A percentile compares a stretch with the other conserved stretches of the same genome.
These are phyloP conservation scores for Trichopoda pennipes DNA, from an alignment of 2,888 invertebrate genomes.

Conservation along the genomic window DNA sequence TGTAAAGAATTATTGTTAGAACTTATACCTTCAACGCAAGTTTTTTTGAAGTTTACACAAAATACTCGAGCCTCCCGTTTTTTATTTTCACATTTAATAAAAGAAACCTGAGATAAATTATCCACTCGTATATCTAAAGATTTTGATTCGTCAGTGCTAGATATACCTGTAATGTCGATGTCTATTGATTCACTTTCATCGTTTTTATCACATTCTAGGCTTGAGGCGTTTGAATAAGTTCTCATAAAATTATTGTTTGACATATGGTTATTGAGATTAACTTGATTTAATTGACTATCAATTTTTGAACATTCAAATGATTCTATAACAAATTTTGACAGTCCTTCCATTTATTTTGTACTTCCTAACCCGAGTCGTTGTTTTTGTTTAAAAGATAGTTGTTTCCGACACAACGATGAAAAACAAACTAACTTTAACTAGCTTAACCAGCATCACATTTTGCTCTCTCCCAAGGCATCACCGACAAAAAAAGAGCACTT, in stretches of 20 bases:
- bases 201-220: constrained; percentile 37
- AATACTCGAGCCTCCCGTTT: constrained; percentile 29
- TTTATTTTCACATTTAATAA: constrained; percentile 71
- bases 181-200: constrained; percentile 81
- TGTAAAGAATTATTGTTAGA: constrained; percentile 42
- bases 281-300: constrained; percentile 78
- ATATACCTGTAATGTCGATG: constrained; percentile 80
- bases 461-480: neutral
- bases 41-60: constrained; percentile 67
- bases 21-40: constrained; percentile 43
- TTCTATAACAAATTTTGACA: constrained; percentile 94
- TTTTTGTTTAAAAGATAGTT: neutral
- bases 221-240: constrained; percentile 71
- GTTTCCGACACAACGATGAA: constrained; percentile 23
- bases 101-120: constrained; percentile 72
- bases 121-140: constrained; percentile 34
- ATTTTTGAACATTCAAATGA: constrained; percentile 86
- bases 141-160: constrained; percentile 75
- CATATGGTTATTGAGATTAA: constrained; percentile 72
- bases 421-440: constrained; percentile 15
- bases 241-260: constrained; percentile 54
- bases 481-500: neutral
- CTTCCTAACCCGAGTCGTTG: neutral
- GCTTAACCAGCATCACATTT: neutral
- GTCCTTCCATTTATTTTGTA: constrained; percentile 87